Evolutionary conservation across 53 echinoderm and acorn worm species (phyloP).

Genomic region (Hippasteria phrygiana): DNA sequence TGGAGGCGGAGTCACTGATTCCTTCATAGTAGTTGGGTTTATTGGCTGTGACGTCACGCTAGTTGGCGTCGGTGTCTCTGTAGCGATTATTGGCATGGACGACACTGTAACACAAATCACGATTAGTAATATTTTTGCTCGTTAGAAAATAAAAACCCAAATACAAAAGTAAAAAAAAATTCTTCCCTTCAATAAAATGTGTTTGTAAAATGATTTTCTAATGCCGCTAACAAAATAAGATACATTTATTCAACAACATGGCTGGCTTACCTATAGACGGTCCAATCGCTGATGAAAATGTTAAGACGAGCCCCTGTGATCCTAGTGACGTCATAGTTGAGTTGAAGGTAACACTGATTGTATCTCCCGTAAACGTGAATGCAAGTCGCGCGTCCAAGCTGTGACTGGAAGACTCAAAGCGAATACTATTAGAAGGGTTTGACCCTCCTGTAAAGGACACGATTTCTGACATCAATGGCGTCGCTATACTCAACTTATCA

Average conservation of each 20-base stretch:
- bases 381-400: background rate
- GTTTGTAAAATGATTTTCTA: too few species aligned
- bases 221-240: too few species aligned
- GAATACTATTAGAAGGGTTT: background rate
- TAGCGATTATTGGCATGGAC: background rate
- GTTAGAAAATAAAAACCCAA: background rate
- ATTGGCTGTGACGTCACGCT: background rate
- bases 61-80: background rate
- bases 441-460: slow-evolving; percentile 12
- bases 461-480: background rate
- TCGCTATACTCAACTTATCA: background rate
- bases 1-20: background rate
- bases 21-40: background rate
- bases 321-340: slow-evolving; percentile 2
- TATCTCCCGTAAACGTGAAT: slow-evolving; percentile 36
- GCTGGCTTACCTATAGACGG: background rate
- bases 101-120: too few species aligned
- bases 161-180: too few species aligned
- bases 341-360: slow-evolving; percentile 15
- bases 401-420: slow-evolving; percentile 21
- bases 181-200: too few species aligned
- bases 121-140: too few species aligned
- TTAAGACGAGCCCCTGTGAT: slow-evolving; percentile 35
- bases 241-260: too few species aligned
- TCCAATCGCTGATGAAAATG: background rate